Percentiles rank a stretch among this genome's conserved stretches.
Conservation (phyloP, 2,888 invertebrate genomes). For the Dioctria rufipes region DNA sequence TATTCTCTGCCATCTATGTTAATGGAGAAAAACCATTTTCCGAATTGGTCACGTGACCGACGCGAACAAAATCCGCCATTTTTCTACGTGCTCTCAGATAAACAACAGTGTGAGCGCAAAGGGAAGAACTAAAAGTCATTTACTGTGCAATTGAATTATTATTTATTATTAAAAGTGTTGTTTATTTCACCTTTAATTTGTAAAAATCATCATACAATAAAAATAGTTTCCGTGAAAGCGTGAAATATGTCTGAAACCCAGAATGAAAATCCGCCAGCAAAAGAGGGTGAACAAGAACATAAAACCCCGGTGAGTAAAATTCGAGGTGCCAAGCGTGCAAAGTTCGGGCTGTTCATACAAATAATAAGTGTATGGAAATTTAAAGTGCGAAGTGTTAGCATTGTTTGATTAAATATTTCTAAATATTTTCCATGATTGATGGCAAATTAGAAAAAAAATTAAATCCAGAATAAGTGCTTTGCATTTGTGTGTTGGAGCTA, state of each 20-base stretch:
- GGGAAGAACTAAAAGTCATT: conserved; percentile 30
- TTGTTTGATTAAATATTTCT: not conserved
- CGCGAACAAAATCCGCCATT: conserved; percentile 52
- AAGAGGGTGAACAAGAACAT: conserved; percentile 45
- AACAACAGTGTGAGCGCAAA: conserved; percentile 45
- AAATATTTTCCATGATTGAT: not conserved
- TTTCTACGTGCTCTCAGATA: conserved; percentile 47
- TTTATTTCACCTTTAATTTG: conserved; percentile 12
- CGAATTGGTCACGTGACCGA: conserved; percentile 48
- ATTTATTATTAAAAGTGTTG: conserved; percentile 45
- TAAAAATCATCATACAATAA: not conserved
- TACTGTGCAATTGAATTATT: conserved; percentile 39
- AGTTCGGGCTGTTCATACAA: not conserved
- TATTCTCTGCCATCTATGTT: not conserved
- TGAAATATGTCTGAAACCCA: conserved; percentile 52
- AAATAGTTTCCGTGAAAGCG: not conserved
- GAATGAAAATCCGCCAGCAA: conserved; percentile 50
- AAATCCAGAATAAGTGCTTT: conserved; percentile 11
- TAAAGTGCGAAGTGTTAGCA: not conserved
- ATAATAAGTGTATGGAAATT: not conserved
- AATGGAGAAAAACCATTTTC: not conserved
- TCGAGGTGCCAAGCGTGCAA: conserved; percentile 34
- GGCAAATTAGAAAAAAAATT: not conserved
- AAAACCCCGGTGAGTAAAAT: conserved; percentile 54
- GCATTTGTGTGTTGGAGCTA: not conserved